Evolutionary conservation across 2,888 invertebrate genomes (phyloP), one percentile per base, ranked within the genome.

Genomic region (Latrodectus elegans): DNA sequence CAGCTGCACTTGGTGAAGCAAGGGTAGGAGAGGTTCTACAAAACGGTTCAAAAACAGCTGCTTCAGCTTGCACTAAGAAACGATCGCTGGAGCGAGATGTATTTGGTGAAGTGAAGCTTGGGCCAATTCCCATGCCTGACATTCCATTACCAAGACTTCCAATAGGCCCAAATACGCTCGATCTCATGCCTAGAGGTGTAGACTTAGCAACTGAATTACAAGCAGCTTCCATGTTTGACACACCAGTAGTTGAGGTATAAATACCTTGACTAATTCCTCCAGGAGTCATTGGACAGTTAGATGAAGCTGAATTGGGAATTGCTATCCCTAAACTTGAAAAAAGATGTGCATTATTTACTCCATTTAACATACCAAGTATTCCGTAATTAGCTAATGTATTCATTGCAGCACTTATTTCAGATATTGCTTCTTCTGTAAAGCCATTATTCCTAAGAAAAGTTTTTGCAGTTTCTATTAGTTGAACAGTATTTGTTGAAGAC

Each of bases 341-440:
- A n/a, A 83, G 52, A 11, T 82, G 86, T 14, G 87, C 55, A 52
- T 87, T 87, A 79, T 83, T 88, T 38, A 88, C 83, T 53, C 79
- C 82, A 67, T 89, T 83, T 52, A 89, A 83, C 49, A 95, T 93
- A 75, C 95, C 95, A 89, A 95, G 93, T 65, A 80, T 80, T 67
- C 96, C 96, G 94, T 98, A 98, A 94, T 97, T 98, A 91, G 97
- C 97, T 90, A 99, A 94, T 76, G 98, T 97, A 90, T 96, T 95
- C 92, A 99, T 95, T 80, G 99, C 98, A 22, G 96, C 94, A 91
- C 95, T 95, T 90, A 99, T 96, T 93, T 99, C 99, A 60, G 95
- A 94, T 89, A 97, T 95, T 89, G 96, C 97, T 89, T 95, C 95
- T 92, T 99, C 99, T 89, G 96, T 94, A 93, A 97, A 97, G 85